Conservation (phyloP, 1,140 invertebrate species). For the Oscheius sp. region DNA sequence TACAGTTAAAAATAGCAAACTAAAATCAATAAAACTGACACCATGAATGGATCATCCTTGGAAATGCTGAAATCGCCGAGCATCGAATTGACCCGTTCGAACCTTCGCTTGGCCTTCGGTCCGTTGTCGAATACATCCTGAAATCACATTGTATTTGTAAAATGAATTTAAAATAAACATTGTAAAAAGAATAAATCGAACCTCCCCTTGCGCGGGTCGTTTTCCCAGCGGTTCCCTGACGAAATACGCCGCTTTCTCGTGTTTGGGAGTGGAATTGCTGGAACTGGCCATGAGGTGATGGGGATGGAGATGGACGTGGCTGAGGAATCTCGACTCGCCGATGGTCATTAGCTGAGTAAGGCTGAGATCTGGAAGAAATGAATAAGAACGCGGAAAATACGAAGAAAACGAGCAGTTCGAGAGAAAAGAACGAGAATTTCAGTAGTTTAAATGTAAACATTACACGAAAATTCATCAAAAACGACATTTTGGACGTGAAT, state of each 20-base stretch:
- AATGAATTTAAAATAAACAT: not conserved
- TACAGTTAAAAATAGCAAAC: not conserved
- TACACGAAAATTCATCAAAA: too few relatives aligned
- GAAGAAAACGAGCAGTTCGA: too few relatives aligned
- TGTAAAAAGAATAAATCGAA: not conserved
- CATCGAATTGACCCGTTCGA: constrained; percentile 2
- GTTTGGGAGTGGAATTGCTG: not conserved
- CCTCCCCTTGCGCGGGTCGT: not conserved
- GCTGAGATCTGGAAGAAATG: too few relatives aligned
- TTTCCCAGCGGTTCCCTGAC: not conserved
- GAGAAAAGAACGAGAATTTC: too few relatives aligned
- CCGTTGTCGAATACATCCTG: not conserved
- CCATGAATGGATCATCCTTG: not conserved
- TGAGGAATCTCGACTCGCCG: too few relatives aligned
- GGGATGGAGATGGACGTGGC: too few relatives aligned
- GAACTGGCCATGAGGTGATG: not conserved
- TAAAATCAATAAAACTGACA: not conserved
- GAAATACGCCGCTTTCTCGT: not conserved
- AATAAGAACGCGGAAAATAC: too few relatives aligned
- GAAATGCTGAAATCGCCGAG: not conserved
- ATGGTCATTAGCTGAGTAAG: too few relatives aligned
- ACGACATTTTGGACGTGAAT: too few relatives aligned
- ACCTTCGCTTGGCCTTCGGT: constrained; percentile 6
- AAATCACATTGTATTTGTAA: not conserved
- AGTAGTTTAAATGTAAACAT: too few relatives aligned